Evolutionary conservation across 2,113 vertebrate species (phyloP).

Genomic region (Epinephelus moara): DNA sequence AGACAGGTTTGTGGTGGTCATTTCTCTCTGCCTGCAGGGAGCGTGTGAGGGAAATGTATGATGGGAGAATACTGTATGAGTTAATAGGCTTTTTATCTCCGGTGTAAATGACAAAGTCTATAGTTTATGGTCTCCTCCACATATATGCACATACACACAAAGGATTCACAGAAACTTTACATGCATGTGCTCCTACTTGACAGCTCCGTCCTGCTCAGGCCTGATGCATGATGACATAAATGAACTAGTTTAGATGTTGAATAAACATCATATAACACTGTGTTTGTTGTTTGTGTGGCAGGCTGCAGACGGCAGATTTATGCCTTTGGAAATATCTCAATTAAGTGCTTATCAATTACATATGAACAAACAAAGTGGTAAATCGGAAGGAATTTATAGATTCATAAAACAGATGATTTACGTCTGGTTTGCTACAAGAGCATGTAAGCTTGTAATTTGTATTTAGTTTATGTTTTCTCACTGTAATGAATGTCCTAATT

Average conservation of each 20-base stretch:
- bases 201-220: background rate
- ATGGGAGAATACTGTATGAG: constrained; percentile 46
- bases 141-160: constrained; percentile 17
- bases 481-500: constrained; percentile 5
- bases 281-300: background rate
- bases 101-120: constrained; percentile 69
- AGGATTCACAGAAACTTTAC: background rate
- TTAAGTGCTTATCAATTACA: background rate
- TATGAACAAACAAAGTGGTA: background rate
- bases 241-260: background rate
- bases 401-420: background rate
- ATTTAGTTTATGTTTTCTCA: constrained; percentile 1
- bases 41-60: constrained; percentile 39
- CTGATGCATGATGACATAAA: background rate
- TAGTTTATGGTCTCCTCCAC: constrained; percentile 56
- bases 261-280: background rate
- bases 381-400: background rate
- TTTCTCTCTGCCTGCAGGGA: constrained; percentile 57
- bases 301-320: background rate
- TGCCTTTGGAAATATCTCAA: background rate
- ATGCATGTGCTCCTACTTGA: background rate
- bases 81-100: constrained; percentile 71
- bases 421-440: background rate
- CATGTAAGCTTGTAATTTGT: background rate
- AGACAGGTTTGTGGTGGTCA: constrained; percentile 76